These are phyloP conservation scores for Tragelaphus imberbis DNA, from an alignment of 2,113 vertebrate species.

Conservation along the genomic window DNA sequence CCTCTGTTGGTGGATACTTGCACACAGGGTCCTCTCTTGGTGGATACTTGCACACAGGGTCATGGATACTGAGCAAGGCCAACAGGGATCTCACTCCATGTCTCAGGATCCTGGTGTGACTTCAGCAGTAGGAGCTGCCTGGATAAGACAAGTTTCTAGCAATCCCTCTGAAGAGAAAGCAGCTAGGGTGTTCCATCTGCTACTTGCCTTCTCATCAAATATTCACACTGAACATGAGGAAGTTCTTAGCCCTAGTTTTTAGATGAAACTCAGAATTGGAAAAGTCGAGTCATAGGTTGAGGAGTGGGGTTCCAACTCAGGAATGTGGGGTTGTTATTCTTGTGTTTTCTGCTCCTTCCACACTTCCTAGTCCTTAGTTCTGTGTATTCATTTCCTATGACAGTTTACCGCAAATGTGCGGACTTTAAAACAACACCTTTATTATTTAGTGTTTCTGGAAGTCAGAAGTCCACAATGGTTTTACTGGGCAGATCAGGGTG, in stretches of 20 bases:
- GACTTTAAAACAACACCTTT: background rate
- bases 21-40: background rate
- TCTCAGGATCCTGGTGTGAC: background rate
- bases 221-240: background rate
- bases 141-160: background rate
- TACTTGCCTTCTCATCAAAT: background rate
- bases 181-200: background rate
- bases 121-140: accelerated
- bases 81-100: accelerated
- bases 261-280: background rate
- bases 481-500: background rate
- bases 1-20: background rate
- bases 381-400: background rate
- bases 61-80: background rate
- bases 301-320: too few species aligned
- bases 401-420: accelerated
- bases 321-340: background rate
- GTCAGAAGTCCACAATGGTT: background rate
- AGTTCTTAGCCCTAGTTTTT: background rate
- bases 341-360: background rate
- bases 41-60: background rate
- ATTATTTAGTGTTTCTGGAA: background rate
- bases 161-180: background rate
- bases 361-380: background rate
- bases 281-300: background rate